Evolutionary conservation across 2,113 vertebrate genomes (phyloP), one percentile per base, ranked within the genome.

Genomic region (Tympanuchus pallidicinctus): DNA sequence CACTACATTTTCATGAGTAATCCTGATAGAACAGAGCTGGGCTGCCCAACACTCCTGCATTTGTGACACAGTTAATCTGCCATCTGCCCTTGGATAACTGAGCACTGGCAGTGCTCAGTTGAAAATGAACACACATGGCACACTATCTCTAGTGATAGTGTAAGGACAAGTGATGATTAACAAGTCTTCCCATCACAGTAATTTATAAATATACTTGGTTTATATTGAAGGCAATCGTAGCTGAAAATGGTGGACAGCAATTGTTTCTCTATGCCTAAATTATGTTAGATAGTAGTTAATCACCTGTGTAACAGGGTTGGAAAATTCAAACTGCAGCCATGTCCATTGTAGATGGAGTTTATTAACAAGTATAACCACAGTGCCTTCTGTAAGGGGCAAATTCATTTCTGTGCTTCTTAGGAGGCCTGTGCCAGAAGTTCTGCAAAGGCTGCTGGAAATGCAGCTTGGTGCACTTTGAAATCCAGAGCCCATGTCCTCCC

Each of bases 141-240:
- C 43, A 28, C 36, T 42, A 36, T 60, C 8, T 18, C 22, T 34
- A 1, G 0, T 20, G n/a, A 52, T 42, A n/a, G 43, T 6, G 13
- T 22, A 82, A 84, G 86, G 90, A 84, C 66, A 86, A 36, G 27
- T 69, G 64, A 59, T 42, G 65, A 78, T 90, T 96, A 95, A 64
- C 11, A 4, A 65, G 19, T 60, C 92, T 69, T 77, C 19, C 38
- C 38, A 32, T 48, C 61, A 56, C 65, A 64, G 70, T 59, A 82
- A 75, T 89, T 64, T 83, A 43, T 34, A 71, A 81, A 87, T 84
- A 59, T 8, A n/a, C 7, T 75, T 92, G 21, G 32, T 90, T 94
- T 81, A 77, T 36, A 28, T 3, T 60, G 38, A 81, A 90, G 5
- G 45, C 47, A 91, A 28, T 90, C 61, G 40, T 83, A 88, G 52